phyloP scores from a whole-genome alignment of 2,113 vertebrate species.

The Prionailurus bengalensis region DNA sequence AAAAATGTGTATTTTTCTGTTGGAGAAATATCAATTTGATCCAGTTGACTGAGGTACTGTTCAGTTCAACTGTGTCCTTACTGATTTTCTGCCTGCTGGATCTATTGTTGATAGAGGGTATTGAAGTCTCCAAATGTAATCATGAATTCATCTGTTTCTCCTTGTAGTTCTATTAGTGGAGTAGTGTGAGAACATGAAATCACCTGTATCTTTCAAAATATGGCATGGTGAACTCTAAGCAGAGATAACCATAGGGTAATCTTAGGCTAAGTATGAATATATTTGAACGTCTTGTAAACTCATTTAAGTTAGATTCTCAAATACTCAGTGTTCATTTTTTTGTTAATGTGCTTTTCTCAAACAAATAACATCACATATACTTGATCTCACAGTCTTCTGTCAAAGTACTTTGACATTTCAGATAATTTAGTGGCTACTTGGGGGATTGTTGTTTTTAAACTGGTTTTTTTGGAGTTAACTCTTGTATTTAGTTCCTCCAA shows the following conservation, averaged over 20 bases:
- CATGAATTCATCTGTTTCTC: background rate
- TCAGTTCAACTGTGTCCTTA: background rate
- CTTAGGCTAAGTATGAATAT: background rate
- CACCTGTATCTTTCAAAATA: background rate
- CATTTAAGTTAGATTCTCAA: background rate
- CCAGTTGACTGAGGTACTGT: background rate
- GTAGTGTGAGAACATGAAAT: background rate
- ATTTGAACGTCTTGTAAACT: background rate
- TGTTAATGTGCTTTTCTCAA: background rate
- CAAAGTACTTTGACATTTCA: conserved; percentile 21
- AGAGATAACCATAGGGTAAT: background rate
- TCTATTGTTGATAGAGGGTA: background rate
- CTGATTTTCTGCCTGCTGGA: background rate
- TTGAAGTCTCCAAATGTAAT: background rate
- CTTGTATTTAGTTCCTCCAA: background rate
- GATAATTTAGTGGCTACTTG: background rate
- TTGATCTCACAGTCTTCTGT: conserved; percentile 18
- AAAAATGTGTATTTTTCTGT: conserved; percentile 17
- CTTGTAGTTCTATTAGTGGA: background rate
- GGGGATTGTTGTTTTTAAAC: conserved; percentile 10
- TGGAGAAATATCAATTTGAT: background rate
- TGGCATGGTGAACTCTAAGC: background rate
- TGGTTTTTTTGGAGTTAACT: conserved; percentile 43
- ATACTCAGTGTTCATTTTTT: background rate
- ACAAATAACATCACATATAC: background rate